Conservation (phyloP, 2,888 invertebrate genomes). For the Coenonympha glycerion region DNA sequence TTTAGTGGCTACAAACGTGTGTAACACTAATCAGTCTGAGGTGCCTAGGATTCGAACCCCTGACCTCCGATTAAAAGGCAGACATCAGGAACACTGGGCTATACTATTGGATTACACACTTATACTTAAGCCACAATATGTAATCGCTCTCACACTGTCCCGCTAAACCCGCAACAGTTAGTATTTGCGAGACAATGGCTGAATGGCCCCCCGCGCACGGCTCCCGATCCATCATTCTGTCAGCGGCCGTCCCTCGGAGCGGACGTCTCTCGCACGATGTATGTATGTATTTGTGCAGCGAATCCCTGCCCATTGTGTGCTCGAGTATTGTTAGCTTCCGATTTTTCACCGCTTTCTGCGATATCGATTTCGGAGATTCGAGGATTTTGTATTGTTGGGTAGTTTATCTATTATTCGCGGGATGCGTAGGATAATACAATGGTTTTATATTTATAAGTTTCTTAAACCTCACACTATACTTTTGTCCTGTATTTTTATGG, state of each 20-base stretch:
- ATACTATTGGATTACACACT: too few relatives aligned
- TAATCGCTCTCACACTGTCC: conserved; percentile 13
- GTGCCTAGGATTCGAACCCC: too few relatives aligned
- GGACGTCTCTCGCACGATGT: conserved; percentile 33
- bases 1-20: too few relatives aligned
- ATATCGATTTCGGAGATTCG: conserved; percentile 11
- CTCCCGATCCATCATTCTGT: conserved; percentile 52
- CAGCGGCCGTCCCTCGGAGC: conserved; percentile 40
- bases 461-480: too few relatives aligned
- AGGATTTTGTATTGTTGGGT: neutral
- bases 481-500: too few relatives aligned
- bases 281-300: too few relatives aligned
- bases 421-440: too few relatives aligned
- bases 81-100: neutral
- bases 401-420: neutral
- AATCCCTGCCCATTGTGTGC: conserved; percentile 32
- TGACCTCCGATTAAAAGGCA: too few relatives aligned
- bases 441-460: neutral
- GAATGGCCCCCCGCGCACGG: neutral
- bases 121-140: conserved; percentile 8
- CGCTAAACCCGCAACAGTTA: conserved; percentile 10
- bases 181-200: conserved; percentile 20
- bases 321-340: conserved; percentile 36
- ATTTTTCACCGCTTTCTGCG: conserved; percentile 23
- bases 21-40: too few relatives aligned